Conservation (phyloP, 2,888 invertebrate species). For the Nomada fucata region DNA sequence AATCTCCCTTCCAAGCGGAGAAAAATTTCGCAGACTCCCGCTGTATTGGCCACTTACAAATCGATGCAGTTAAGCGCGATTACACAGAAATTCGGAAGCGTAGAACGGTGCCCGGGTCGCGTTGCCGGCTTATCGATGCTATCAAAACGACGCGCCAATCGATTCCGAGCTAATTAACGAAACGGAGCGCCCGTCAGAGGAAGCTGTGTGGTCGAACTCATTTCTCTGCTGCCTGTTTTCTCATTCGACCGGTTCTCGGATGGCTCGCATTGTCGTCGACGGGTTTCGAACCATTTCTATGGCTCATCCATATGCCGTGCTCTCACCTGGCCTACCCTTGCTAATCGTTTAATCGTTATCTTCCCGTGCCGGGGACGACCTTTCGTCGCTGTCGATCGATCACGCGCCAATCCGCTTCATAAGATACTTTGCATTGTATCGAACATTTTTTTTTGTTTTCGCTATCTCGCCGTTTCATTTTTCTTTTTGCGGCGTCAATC, state of each 20-base stretch:
- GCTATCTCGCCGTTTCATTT: too few relatives aligned
- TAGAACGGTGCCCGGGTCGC: slow-evolving; percentile 25
- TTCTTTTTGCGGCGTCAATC: too few relatives aligned
- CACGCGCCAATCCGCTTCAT: slow-evolving; percentile 14
- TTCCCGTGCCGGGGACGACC: slow-evolving; percentile 18
- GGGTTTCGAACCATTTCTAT: slow-evolving; percentile 19
- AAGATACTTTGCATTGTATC: neutral
- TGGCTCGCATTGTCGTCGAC: slow-evolving; percentile 40
- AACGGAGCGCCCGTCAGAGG: slow-evolving; percentile 65
- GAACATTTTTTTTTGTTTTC: too few relatives aligned
- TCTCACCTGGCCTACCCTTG: slow-evolving; percentile 26
- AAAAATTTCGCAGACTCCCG: slow-evolving; percentile 35
- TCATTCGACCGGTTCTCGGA: slow-evolving; percentile 57
- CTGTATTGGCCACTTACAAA: slow-evolving; percentile 27
- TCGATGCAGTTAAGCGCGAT: slow-evolving; percentile 49
- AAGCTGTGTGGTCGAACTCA: slow-evolving; percentile 27
- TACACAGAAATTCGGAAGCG: slow-evolving; percentile 38
- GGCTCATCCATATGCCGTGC: slow-evolving; percentile 5
- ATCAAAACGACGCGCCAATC: slow-evolving; percentile 60
- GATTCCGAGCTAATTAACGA: slow-evolving; percentile 75
- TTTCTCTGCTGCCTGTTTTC: neutral
- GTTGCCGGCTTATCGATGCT: slow-evolving; percentile 36
- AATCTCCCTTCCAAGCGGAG: neutral
- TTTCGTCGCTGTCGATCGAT: slow-evolving; percentile 30
- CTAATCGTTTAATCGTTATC: slow-evolving; percentile 31